Conservation (phyloP, 2,888 invertebrate genomes). For the Pachymerium ferrugineum region DNA sequence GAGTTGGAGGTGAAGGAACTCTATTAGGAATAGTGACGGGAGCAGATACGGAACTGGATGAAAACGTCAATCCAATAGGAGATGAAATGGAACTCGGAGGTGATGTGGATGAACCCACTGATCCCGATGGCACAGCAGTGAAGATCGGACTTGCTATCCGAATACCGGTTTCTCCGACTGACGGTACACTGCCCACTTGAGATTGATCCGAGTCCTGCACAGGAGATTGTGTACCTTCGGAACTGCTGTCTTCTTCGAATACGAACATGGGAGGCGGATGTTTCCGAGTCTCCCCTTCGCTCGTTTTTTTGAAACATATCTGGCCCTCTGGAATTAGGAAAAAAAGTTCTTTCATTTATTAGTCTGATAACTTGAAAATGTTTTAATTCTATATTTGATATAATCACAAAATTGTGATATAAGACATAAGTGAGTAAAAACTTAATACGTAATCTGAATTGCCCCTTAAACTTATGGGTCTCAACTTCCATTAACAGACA, state of each 20-base stretch:
- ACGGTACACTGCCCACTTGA: slow-evolving; percentile 40
- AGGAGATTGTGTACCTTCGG: slow-evolving; percentile 47
- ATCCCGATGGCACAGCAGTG: slow-evolving; percentile 55
- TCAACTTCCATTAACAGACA: too few species aligned
- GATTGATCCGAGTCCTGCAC: slow-evolving; percentile 38
- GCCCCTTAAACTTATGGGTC: too few species aligned
- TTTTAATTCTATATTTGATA: too few species aligned
- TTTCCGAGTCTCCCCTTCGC: slow-evolving; percentile 77
- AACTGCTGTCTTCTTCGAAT: slow-evolving; percentile 84
- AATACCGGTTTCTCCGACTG: slow-evolving; percentile 49
- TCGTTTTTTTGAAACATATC: slow-evolving; percentile 85
- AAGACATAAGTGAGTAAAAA: too few species aligned
- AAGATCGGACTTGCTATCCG: slow-evolving; percentile 44
- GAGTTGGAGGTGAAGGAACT: slow-evolving; percentile 40
- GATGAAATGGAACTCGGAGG: slow-evolving; percentile 61
- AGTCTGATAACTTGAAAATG: background rate
- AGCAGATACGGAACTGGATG: slow-evolving; percentile 16
- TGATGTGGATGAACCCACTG: slow-evolving; percentile 61
- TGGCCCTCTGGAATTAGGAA: slow-evolving; percentile 62
- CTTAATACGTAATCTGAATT: too few species aligned
- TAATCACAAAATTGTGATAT: too few species aligned
- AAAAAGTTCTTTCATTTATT: too few species aligned
- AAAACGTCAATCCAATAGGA: slow-evolving; percentile 46
- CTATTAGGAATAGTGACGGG: slow-evolving; percentile 34
- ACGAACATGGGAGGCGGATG: slow-evolving; percentile 83